Evolutionary conservation across 1,140 invertebrate genomes (phyloP), one percentile per base, ranked within the genome.

Genomic region (Drosophila setifemur): DNA sequence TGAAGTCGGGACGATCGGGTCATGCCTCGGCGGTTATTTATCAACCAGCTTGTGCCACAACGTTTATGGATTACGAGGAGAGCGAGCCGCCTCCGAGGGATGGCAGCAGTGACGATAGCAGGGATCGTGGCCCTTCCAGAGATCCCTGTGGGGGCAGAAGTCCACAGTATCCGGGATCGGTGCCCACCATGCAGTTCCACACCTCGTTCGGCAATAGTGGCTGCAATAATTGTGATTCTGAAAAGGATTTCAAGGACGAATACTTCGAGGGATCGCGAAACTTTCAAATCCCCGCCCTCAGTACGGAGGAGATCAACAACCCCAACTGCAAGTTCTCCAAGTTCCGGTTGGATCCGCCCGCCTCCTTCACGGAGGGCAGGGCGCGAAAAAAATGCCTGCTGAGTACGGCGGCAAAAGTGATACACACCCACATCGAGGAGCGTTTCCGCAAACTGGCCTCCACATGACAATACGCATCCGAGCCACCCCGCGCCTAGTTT

Each of bases 1-100:
- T 98, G 91, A 95, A 95, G n/a, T 96, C 95, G 35, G 96, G 95
- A 12, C 93, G 96, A 58, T 97, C 96, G 21, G 97, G 97, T 4
- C 97, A 98, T 90, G 96, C 96, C 1, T 96, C 96, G 42, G 96
- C 96, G 7, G 96, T 97, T 1, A 96, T 95, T 71, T 95, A 95
- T 90, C 94, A 95, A 85, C 92, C 92, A 39, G 92, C 93, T 7
- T 92, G 93, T 83, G 90, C 90, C 2, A 87, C 91, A 26, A 92
- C 92, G 58, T 93, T 92, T 63, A 92, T 93, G 89, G 89, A 91
- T 48, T 74, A 92, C 71, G 81, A 89, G 6, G 81, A 90, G 18
- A 61, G 33, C 35, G 88, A 76, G 2, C n/a, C 28, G 5, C 39
- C 64, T 0, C 69, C 39, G 3, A 16, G 43, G 1, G 79, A 74